These are phyloP conservation scores for Elymnias hypermnestra DNA, from an alignment of 1,140 invertebrate species.

Conservation along the genomic window DNA sequence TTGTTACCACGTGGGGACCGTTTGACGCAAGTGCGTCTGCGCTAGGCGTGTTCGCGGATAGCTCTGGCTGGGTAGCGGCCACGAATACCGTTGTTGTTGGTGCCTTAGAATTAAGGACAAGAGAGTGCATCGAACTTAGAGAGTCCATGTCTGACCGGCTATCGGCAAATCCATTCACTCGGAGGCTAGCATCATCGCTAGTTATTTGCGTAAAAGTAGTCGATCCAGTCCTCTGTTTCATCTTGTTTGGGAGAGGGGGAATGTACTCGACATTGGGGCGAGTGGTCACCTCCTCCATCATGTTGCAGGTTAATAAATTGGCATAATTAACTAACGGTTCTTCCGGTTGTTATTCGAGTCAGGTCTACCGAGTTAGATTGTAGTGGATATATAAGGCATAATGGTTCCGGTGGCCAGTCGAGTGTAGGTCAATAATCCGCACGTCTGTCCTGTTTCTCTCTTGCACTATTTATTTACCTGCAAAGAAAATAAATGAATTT, in stretches of 20 bases:
- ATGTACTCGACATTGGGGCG: constrained; percentile 62
- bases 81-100: constrained; percentile 80
- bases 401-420: constrained; percentile 59
- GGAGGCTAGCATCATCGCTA: constrained; percentile 42
- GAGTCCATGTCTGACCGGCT: constrained; percentile 50
- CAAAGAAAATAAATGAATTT: constrained; percentile 45
- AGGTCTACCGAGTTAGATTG: constrained; percentile 53
- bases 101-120: constrained; percentile 72
- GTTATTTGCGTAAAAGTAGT: constrained; percentile 67
- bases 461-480: constrained; percentile 50
- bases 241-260: constrained; percentile 53
- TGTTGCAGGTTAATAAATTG: constrained; percentile 50
- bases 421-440: constrained; percentile 61
- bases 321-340: constrained; percentile 65
- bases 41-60: constrained; percentile 54
- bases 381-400: constrained; percentile 66
- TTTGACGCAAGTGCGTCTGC: constrained; percentile 52
- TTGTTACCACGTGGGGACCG: constrained; percentile 80
- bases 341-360: constrained; percentile 51
- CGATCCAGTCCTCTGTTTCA: constrained; percentile 48
- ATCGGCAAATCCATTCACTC: constrained; percentile 50
- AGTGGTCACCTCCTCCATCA: constrained; percentile 62
- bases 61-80: constrained; percentile 72
- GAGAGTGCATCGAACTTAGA: constrained; percentile 72
- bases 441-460: constrained; percentile 44